Percentiles rank a stretch among this genome's conserved stretches.
Conservation (phyloP, 2,113 vertebrate species). For the Calyptommatus sinebrachiatus region DNA sequence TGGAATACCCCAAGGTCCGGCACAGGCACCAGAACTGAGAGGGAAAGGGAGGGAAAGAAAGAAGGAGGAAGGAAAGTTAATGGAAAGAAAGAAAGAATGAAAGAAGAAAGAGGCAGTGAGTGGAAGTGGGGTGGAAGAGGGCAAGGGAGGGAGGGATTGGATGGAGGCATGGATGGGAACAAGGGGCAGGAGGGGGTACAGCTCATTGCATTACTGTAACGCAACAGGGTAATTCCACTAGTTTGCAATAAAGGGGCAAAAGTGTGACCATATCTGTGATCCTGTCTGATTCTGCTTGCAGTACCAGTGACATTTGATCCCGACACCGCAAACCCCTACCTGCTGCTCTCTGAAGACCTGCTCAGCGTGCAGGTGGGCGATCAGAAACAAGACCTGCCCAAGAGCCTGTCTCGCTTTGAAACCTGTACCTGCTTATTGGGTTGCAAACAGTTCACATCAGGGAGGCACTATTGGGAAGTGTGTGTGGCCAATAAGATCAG, state of each 20-base stretch:
- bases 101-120: too few relatives aligned
- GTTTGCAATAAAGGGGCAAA: neutral
- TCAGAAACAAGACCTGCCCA: neutral
- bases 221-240: neutral
- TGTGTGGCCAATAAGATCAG: constrained; percentile 43
- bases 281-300: neutral
- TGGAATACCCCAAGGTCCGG: too few relatives aligned
- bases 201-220: neutral
- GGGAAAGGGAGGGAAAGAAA: too few relatives aligned
- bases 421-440: constrained; percentile 49
- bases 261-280: neutral
- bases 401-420: constrained; percentile 36
- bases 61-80: too few relatives aligned
- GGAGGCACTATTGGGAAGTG: constrained; percentile 52
- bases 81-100: too few relatives aligned
- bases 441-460: constrained; percentile 30
- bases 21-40: too few relatives aligned
- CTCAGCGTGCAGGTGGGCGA: constrained; percentile 14
- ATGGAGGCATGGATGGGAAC: too few relatives aligned
- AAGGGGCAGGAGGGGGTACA: too few relatives aligned
- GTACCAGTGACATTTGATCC: constrained; percentile 18
- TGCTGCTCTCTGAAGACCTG: constrained; percentile 30
- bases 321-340: constrained; percentile 9
- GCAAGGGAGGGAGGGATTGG: too few relatives aligned
- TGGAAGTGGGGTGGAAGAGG: too few relatives aligned